A percentile compares a stretch with the other conserved stretches of the same genome.
These are phyloP conservation scores for Cyclophora punctaria DNA, from an alignment of 2,888 invertebrate species.

Conservation along the genomic window DNA sequence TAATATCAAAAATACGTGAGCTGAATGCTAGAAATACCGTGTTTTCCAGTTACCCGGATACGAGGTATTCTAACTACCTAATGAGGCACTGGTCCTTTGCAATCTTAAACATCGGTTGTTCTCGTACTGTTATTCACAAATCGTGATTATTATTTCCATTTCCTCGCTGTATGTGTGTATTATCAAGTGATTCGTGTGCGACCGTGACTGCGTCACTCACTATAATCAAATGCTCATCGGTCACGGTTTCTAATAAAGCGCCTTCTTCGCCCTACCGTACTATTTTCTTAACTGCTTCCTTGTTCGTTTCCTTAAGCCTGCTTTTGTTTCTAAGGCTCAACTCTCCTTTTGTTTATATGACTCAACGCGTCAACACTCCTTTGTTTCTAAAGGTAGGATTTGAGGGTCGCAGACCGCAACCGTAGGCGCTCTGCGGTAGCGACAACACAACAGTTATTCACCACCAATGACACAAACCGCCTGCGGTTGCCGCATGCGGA, in stretches of 20 bases:
- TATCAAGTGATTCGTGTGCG: slow-evolving; percentile 30
- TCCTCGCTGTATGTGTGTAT: slow-evolving; percentile 22
- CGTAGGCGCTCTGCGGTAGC: too few species aligned
- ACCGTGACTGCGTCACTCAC: slow-evolving; percentile 29
- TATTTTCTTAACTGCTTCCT: slow-evolving; percentile 16
- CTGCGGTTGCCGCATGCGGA: too few species aligned
- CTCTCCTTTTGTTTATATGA: too few species aligned
- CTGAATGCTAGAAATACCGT: too few species aligned
- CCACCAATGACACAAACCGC: too few species aligned
- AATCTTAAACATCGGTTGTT: slow-evolving; percentile 6
- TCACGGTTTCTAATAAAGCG: slow-evolving; percentile 34
- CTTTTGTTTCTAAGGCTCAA: neutral
- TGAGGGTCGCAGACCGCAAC: too few species aligned
- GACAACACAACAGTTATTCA: too few species aligned
- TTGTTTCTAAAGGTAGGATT: too few species aligned
- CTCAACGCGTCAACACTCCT: too few species aligned
- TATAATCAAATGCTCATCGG: slow-evolving; percentile 29
- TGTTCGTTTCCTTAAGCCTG: slow-evolving; percentile 11
- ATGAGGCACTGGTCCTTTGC: too few species aligned
- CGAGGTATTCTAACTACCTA: neutral
- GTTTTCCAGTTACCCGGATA: too few species aligned
- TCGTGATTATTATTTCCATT: slow-evolving; percentile 29
- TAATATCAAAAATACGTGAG: too few species aligned
- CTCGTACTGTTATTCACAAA: slow-evolving; percentile 15
- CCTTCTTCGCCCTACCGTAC: slow-evolving; percentile 6